Conservation (phyloP, 2,888 invertebrate species). For the Parthenolecanium corni region DNA sequence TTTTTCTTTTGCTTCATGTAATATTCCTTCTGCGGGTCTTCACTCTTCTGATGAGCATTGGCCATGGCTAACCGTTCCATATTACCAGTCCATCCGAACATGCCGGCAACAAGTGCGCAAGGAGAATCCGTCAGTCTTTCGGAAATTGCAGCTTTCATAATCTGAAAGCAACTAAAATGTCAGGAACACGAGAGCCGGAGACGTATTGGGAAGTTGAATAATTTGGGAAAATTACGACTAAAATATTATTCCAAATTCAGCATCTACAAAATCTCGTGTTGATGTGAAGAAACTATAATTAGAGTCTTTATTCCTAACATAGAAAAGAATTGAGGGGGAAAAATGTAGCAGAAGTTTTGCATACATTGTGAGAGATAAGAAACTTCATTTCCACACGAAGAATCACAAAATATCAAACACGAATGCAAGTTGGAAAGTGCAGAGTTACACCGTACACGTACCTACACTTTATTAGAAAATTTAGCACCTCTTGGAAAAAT, state of each 20-base stretch:
- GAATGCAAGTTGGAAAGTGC: too few relatives aligned
- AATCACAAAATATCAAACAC: too few relatives aligned
- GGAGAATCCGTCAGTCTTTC: constrained; percentile 84
- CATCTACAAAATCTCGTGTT: too few relatives aligned
- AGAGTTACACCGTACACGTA: too few relatives aligned
- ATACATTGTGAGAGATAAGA: too few relatives aligned
- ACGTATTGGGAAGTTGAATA: not conserved
- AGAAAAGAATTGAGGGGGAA: too few relatives aligned
- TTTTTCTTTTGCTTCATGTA: constrained; percentile 92
- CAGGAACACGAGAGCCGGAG: not conserved
- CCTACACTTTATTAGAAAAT: too few relatives aligned
- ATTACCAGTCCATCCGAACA: constrained; percentile 98
- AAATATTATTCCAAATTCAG: not conserved
- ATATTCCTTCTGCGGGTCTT: constrained; percentile 78
- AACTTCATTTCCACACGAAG: too few relatives aligned
- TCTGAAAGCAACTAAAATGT: constrained; percentile 36
- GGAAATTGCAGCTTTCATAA: constrained; percentile 70
- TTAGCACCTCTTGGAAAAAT: too few relatives aligned
- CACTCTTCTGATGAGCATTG: constrained; percentile 91
- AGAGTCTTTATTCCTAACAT: too few relatives aligned
- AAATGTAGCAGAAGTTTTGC: too few relatives aligned
- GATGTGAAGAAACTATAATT: too few relatives aligned
- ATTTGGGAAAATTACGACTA: not conserved
- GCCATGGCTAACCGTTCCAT: constrained; percentile 93
- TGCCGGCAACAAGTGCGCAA: constrained; percentile 88